A percentile compares a stretch with the other conserved stretches of the same genome.
Evolutionary conservation across 2,888 invertebrate species (phyloP).

Genomic region (Lepidocyrtinus sp.): DNA sequence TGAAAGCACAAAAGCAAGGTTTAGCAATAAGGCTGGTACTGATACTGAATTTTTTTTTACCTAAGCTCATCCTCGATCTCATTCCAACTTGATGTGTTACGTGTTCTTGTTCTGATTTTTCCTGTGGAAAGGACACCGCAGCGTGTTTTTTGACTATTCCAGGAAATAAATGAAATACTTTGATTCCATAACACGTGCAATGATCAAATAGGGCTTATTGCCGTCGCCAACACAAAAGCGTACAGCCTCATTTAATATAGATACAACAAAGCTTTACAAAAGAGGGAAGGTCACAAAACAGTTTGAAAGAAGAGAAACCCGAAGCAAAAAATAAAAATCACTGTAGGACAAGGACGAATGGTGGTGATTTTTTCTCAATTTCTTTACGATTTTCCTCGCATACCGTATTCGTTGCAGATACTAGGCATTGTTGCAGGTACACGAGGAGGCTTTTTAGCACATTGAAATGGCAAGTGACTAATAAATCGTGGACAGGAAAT

Average conservation of each 20-base stretch:
- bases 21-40: background rate
- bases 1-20: conserved; percentile 2
- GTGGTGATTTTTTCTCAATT: background rate
- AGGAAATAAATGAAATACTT: background rate
- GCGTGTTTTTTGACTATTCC: background rate
- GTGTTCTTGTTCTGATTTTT: background rate
- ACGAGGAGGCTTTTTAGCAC: background rate
- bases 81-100: too few species aligned
- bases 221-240: too few species aligned
- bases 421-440: background rate
- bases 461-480: conserved; percentile 24
- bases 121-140: background rate
- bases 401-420: background rate
- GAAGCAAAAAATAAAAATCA: background rate
- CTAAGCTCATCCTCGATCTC: conserved; percentile 10
- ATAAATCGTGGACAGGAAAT: conserved; percentile 19
- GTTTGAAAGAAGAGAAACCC: background rate
- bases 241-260: too few species aligned
- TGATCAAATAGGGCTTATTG: too few species aligned
- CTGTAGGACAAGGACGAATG: conserved; percentile 24
- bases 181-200: background rate
- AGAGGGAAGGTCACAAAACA: too few species aligned
- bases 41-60: too few species aligned
- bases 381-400: conserved; percentile 14
- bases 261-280: background rate